A percentile compares a stretch with the other conserved stretches of the same genome.
Conservation (phyloP, 2,113 vertebrate species). For the Gnathonemus longibarbis region DNA sequence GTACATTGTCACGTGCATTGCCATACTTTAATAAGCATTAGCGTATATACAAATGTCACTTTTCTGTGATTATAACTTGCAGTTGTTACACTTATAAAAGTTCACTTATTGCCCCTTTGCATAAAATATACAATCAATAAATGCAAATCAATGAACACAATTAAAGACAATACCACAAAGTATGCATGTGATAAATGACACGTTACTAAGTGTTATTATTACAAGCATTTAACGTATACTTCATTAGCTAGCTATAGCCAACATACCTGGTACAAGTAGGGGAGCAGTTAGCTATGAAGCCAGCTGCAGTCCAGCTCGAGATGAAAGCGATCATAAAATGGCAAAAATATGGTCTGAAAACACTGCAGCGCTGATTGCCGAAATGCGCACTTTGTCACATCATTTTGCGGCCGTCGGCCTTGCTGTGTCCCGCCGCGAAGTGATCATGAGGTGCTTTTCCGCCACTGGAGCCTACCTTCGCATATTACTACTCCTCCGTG, state of each 20-base stretch:
- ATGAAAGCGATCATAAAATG: conserved; percentile 46
- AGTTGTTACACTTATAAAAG: conserved; percentile 7
- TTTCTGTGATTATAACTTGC: neutral
- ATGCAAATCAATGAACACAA: conserved; percentile 11
- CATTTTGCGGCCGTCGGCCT: conserved; percentile 37
- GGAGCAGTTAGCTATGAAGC: conserved; percentile 33
- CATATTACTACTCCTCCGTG: conserved; percentile 45
- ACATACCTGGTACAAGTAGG: conserved; percentile 59
- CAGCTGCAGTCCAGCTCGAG: conserved; percentile 61
- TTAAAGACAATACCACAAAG: neutral
- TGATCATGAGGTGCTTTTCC: conserved; percentile 44
- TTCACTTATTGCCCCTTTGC: neutral
- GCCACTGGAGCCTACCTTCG: conserved; percentile 50
- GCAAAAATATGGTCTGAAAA: conserved; percentile 35
- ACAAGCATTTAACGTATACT: conserved; percentile 6
- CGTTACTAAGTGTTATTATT: neutral
- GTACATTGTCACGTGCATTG: neutral
- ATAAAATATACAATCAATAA: neutral
- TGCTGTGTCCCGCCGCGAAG: conserved; percentile 43
- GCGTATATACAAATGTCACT: neutral
- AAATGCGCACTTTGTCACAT: conserved; percentile 31
- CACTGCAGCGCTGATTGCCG: conserved; percentile 12
- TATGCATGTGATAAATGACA: neutral
- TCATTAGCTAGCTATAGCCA: conserved; percentile 1
- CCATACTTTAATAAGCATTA: neutral